Evolutionary conservation across 2,113 vertebrate species (phyloP), one percentile per base, ranked within the genome.

Genomic region (Sialia sialis): DNA sequence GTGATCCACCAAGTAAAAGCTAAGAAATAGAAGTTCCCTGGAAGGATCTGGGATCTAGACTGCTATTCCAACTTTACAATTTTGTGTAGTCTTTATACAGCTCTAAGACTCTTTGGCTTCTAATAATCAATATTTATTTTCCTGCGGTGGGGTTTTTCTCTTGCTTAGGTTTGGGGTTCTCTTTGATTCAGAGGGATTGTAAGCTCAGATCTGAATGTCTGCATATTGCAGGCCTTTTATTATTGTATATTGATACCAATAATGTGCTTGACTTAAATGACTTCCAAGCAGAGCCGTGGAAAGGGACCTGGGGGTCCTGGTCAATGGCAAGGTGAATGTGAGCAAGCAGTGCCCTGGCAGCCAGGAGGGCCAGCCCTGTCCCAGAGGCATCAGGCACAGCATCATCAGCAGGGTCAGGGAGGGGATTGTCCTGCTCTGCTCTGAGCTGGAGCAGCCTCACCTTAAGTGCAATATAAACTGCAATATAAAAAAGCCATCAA

Each of bases 361-460:
- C 19, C 64, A 34, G 63, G n/a, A 34, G 39, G 13, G 48, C 19
- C 34, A 17, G 5, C 7, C 6, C 2, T 69, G 22, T 46, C 55
- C 55, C 69, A 64, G 49, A 30, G 7, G 4, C 29, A 25, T 29
- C 16, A 78, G 55, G 55, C 10, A 0, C 34, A 58, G 70, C 59
- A 66, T 12, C 1, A 0, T 23, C 43, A 66, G 30, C 20, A 0
- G 0, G 43, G 21, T 26, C 36, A 43, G 17, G 44, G 52, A 26
- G 27, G 34, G 52, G 32, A 59, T 27, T 86, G 54, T 59, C 44
- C 15, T 1, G 0, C 52, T 67, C 36, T 76, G 52, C 52, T 68
- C 52, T 58, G 43, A 4, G 0, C 32, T 59, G 62, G 26, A 11
- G 4, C 0, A 0, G 52, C 43, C 26, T 58, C 83, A 43, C 52